Percentiles rank a stretch among this genome's conserved stretches.
These are phyloP conservation scores for Poeciliopsis occidentalis DNA, from an alignment of 2,113 vertebrate species.

Conservation along the genomic window DNA sequence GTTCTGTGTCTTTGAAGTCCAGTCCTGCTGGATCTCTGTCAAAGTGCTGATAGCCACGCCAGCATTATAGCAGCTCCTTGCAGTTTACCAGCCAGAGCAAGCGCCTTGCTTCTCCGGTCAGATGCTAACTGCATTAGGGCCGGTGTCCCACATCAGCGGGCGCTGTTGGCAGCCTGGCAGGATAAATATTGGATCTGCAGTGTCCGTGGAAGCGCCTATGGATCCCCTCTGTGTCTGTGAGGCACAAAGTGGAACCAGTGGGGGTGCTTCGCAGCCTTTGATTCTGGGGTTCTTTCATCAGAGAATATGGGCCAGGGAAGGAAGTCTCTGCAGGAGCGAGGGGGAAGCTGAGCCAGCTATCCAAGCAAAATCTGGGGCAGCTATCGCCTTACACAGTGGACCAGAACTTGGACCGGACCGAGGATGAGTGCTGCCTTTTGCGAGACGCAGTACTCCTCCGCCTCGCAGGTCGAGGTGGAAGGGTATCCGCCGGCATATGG, in stretches of 20 bases:
- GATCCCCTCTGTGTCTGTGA: conserved; percentile 34
- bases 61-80: conserved; percentile 9
- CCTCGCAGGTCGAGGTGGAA: neutral
- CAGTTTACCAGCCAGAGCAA: conserved; percentile 17
- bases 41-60: neutral
- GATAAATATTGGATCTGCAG: conserved; percentile 50
- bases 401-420: conserved; percentile 36
- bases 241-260: conserved; percentile 26
- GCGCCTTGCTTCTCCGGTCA: conserved; percentile 2
- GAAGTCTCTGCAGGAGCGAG: conserved; percentile 53
- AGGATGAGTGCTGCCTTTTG: neutral
- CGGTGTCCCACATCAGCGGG: conserved; percentile 9
- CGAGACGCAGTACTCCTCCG: neutral
- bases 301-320: conserved; percentile 60
- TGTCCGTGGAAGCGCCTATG: conserved; percentile 33
- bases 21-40: conserved; percentile 24
- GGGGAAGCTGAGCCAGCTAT: conserved; percentile 42
- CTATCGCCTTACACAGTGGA: conserved; percentile 21
- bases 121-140: conserved; percentile 13
- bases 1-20: conserved; percentile 35
- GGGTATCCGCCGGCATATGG: neutral
- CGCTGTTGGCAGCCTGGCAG: conserved; percentile 26
- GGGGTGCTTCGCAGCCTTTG: conserved; percentile 56
- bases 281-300: conserved; percentile 69
- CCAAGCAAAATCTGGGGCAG: conserved; percentile 54